These are phyloP conservation scores for Hemiscyllium ocellatum DNA, from an alignment of 2,113 vertebrate species.

Conservation along the genomic window DNA sequence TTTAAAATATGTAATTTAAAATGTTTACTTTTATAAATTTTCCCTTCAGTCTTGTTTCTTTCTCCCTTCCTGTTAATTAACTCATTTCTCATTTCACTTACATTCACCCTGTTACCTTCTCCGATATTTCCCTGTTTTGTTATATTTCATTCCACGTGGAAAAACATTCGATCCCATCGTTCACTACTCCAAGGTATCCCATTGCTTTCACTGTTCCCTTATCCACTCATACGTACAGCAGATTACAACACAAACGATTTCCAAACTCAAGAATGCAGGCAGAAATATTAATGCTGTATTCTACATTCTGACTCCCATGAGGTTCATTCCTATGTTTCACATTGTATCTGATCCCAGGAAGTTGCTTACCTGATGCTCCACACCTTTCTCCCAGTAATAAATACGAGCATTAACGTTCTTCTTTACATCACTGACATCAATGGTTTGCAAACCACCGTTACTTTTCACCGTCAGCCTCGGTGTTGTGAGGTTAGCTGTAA, in stretches of 20 bases:
- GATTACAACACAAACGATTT: not conserved
- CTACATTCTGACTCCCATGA: not conserved
- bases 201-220: not conserved
- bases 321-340: not conserved
- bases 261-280: not conserved
- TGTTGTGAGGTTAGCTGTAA: not conserved
- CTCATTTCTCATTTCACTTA: not conserved
- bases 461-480: not conserved
- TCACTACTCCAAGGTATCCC: not conserved
- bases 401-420: not conserved
- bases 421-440: not conserved
- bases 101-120: not conserved
- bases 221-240: not conserved
- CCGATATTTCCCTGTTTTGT: not conserved
- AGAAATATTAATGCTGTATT: not conserved
- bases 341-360: not conserved
- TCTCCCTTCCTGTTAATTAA: not conserved
- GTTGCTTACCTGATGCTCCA: not conserved
- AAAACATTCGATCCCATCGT: not conserved
- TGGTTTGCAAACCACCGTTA: not conserved
- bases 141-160: not conserved
- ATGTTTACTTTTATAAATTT: not conserved
- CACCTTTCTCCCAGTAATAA: conserved; percentile 23
- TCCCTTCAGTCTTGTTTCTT: not conserved
- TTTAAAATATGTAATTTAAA: not conserved